Conservation (phyloP, 2,888 invertebrate species). For the Tinea pellionella region DNA sequence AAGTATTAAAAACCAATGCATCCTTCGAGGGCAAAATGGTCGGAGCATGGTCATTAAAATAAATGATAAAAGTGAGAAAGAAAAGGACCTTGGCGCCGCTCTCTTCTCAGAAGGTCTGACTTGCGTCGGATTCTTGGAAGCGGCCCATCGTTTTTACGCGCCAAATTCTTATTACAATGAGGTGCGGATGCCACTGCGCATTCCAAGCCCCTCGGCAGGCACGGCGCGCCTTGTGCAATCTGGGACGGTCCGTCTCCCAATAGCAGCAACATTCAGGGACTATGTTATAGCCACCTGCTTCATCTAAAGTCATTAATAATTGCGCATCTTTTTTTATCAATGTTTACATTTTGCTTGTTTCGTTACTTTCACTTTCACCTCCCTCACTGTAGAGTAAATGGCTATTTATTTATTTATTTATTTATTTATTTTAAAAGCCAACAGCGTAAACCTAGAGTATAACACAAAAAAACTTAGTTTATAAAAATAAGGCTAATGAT, state of each 20-base stretch:
- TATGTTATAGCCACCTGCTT: neutral
- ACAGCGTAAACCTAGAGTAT: too few relatives aligned
- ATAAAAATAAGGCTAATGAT: too few relatives aligned
- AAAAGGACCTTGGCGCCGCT: neutral
- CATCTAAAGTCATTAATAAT: neutral
- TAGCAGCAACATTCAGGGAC: neutral
- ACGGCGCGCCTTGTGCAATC: slow-evolving; percentile 25
- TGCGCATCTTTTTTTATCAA: neutral
- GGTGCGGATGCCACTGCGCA: slow-evolving; percentile 18
- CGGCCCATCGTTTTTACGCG: slow-evolving; percentile 19
- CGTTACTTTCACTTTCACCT: neutral
- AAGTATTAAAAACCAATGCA: neutral
- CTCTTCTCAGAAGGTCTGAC: slow-evolving; percentile 36
- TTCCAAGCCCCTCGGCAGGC: slow-evolving; percentile 6
- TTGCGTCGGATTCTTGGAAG: slow-evolving; percentile 23
- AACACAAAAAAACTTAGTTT: too few relatives aligned
- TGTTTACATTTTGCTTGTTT: neutral
- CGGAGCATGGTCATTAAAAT: slow-evolving; percentile 20
- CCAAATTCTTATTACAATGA: slow-evolving; percentile 43
- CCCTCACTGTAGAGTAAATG: too few relatives aligned
- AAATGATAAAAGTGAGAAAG: slow-evolving; percentile 20
- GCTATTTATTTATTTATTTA: too few relatives aligned
- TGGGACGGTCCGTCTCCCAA: slow-evolving; percentile 20
- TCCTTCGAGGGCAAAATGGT: slow-evolving; percentile 6
- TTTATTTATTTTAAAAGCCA: too few relatives aligned